These are phyloP conservation scores for Pangasius larnaudii DNA, from an alignment of 2,797 vertebrate species.

Conservation along the genomic window DNA sequence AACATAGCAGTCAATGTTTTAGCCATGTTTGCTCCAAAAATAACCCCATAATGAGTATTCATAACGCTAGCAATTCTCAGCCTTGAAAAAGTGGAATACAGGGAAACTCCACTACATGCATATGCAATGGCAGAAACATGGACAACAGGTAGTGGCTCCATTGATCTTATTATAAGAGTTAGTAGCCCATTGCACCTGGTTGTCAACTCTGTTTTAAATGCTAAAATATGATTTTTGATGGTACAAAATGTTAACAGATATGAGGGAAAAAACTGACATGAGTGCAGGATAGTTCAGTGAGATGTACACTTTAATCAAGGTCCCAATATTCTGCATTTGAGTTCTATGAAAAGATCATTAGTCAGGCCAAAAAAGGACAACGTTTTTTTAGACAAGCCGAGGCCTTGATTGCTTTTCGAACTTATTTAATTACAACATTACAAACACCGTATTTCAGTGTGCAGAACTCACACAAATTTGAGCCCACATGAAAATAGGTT, in stretches of 20 bases:
- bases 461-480: background rate
- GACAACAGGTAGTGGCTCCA: background rate
- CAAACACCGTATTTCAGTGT: background rate
- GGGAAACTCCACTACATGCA: background rate
- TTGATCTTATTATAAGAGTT: background rate
- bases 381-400: background rate
- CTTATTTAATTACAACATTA: conserved; percentile 25
- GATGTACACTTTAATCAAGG: background rate
- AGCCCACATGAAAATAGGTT: conserved; percentile 5
- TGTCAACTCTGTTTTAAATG: background rate
- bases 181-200: background rate
- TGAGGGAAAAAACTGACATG: background rate
- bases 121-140: background rate
- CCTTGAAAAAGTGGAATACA: background rate
- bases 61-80: background rate
- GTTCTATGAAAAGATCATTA: background rate
- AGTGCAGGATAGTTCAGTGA: background rate
- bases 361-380: background rate
- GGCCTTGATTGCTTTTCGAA: conserved; percentile 17
- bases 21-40: background rate
- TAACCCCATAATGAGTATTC: too few species aligned
- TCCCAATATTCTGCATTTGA: background rate
- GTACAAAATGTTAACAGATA: background rate
- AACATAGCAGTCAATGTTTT: background rate
- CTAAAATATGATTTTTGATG: background rate